Evolutionary conservation across 2,113 vertebrate genomes (phyloP).

Genomic region (Trogon surrucura): DNA sequence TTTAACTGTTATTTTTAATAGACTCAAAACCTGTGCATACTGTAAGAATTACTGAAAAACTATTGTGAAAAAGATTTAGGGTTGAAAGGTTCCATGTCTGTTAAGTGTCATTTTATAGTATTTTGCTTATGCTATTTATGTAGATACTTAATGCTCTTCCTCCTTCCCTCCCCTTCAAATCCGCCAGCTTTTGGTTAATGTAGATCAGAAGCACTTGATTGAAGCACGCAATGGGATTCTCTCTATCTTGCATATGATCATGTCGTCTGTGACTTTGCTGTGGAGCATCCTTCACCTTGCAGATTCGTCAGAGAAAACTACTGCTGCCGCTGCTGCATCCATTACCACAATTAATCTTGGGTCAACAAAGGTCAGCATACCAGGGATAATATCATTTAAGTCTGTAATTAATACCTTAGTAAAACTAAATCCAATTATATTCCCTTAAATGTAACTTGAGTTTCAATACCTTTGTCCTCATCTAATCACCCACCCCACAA

Average conservation of each 20-base stretch:
- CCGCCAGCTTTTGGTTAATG: slow-evolving; percentile 87
- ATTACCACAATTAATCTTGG: slow-evolving; percentile 96
- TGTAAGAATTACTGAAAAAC: background rate
- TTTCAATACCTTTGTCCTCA: background rate
- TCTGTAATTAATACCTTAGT: background rate
- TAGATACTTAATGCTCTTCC: background rate
- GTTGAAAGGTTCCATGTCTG: background rate
- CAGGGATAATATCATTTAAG: background rate
- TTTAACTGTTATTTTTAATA: background rate
- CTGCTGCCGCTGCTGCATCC: slow-evolving; percentile 83
- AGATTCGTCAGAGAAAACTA: slow-evolving; percentile 89
- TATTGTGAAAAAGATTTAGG: background rate
- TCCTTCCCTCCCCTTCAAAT: background rate
- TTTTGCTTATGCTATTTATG: background rate
- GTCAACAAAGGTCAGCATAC: slow-evolving; percentile 89
- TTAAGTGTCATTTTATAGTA: background rate
- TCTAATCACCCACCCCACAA: background rate
- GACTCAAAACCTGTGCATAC: background rate
- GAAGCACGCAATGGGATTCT: slow-evolving; percentile 96
- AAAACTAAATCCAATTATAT: background rate
- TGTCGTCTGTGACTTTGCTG: slow-evolving; percentile 95
- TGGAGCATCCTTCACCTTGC: slow-evolving; percentile 94
- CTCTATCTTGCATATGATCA: slow-evolving; percentile 95
- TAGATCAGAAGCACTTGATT: slow-evolving; percentile 94
- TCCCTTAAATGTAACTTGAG: background rate